Percentiles rank a stretch among this genome's conserved stretches.
Conservation (phyloP, 1,140 invertebrate species). For the Ridgeia piscesae region DNA sequence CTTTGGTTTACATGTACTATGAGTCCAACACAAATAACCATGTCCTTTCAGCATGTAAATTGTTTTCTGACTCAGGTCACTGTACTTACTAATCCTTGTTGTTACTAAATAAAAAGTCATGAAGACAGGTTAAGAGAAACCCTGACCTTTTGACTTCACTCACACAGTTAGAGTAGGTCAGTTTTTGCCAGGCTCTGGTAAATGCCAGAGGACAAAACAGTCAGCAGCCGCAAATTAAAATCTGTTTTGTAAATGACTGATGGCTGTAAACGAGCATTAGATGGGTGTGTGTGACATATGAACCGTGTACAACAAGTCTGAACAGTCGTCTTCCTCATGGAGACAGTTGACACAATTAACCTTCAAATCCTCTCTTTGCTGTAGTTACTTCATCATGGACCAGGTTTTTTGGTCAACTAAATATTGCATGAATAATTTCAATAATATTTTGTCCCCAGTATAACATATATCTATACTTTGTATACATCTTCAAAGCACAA, state of each 20-base stretch:
- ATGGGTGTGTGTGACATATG: neutral
- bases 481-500: too few relatives aligned
- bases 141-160: neutral
- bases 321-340: neutral
- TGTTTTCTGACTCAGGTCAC: too few relatives aligned
- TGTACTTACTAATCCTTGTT: too few relatives aligned
- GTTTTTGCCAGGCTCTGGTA: neutral
- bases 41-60: too few relatives aligned
- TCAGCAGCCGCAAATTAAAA: neutral
- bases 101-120: neutral
- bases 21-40: too few relatives aligned
- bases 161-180: neutral
- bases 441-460: too few relatives aligned
- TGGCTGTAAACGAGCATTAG: neutral
- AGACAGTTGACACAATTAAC: neutral
- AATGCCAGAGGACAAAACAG: neutral
- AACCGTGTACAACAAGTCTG: neutral
- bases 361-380: too few relatives aligned
- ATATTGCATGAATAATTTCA: too few relatives aligned
- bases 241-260: neutral
- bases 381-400: too few relatives aligned
- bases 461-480: too few relatives aligned
- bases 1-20: too few relatives aligned
- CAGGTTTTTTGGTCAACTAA: too few relatives aligned
- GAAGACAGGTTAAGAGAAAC: neutral